phyloP scores from a whole-genome alignment of 2,797 vertebrate species.

The Anguilla megastoma region DNA sequence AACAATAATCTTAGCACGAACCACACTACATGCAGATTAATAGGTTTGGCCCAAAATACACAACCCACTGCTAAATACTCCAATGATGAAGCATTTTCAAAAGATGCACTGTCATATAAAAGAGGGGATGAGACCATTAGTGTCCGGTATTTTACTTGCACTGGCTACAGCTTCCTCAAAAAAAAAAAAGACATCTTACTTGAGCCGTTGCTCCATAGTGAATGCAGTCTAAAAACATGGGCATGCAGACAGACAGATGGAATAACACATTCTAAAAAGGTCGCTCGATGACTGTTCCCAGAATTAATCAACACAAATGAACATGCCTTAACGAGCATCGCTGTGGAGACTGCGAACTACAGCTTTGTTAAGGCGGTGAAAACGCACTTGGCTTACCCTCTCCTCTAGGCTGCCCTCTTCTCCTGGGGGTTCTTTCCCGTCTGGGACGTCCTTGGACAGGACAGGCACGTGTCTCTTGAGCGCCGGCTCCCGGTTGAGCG shows the following conservation, averaged over 20 bases:
- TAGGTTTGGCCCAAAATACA: neutral
- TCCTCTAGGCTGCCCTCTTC: slow-evolving; percentile 83
- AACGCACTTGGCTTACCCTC: slow-evolving; percentile 79
- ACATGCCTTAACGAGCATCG: neutral
- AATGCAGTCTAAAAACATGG: neutral
- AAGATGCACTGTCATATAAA: neutral
- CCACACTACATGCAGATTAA: neutral
- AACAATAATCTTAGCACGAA: neutral
- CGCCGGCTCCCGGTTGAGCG: slow-evolving; percentile 92
- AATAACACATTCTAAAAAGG: neutral
- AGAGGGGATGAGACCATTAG: neutral
- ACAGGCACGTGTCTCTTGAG: slow-evolving; percentile 83
- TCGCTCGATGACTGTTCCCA: neutral
- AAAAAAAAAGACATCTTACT: neutral
- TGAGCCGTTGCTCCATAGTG: neutral
- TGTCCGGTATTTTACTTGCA: neutral
- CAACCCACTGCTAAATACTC: neutral
- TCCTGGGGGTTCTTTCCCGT: slow-evolving; percentile 76
- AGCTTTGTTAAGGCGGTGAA: neutral
- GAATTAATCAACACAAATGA: neutral
- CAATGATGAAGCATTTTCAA: neutral
- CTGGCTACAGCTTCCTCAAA: neutral
- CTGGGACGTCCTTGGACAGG: slow-evolving; percentile 77
- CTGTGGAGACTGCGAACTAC: neutral
- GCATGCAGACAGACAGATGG: neutral